Base-by-base conservation (phyloP, 2,797 vertebrate species). In the Phrynocephalus forsythii region DNA sequence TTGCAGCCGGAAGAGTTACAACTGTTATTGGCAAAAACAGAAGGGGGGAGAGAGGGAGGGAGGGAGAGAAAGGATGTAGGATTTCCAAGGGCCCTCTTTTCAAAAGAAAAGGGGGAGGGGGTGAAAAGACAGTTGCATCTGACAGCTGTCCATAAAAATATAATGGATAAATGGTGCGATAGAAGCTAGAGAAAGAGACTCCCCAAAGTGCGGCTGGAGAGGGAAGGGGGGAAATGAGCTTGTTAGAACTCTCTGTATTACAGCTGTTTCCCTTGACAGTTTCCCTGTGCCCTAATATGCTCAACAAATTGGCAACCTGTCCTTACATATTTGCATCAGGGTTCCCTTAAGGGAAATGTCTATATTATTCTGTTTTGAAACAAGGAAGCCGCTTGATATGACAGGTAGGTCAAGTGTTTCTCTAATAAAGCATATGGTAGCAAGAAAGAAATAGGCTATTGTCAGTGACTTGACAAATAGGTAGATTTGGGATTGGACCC, bases 321-420 rank as follows among this genome's bases (percentile, higher is more conserved):
- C 95, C 98, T 99, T 97, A 96, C 98, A 97, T 98, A 98, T 99
- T 99, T 99, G 98, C 97, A 99, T 99, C 96, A 93, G 84, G 94
- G 96, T 97, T 98, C 98, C 98, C 98, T 97, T 95, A 95, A 95
- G 97, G 97, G 97, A 97, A 97, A 97, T 97, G 96, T 97, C 97
- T 97, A 96, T 97, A 97, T 97, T 97, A 97, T 97, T 95, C 96
- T 96, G 96, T 97, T 97, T 97, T 95, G 97, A 97, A 97, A 98
- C 98, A 98, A 98, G 97, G 97, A 98, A 97, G 97, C 98, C 95
- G 96, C 98, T 98, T 98, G 96, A 98, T 97, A 96, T 97, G 97
- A 97, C 97, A 97, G 97, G 98, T 97, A 98, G 97, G 97, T 98
- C 98, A 97, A 98, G 97, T 95, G 96, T 96, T 97, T 97, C 97